phyloP scores from a whole-genome alignment of 1,140 invertebrate genomes.

The Ips typographus region DNA sequence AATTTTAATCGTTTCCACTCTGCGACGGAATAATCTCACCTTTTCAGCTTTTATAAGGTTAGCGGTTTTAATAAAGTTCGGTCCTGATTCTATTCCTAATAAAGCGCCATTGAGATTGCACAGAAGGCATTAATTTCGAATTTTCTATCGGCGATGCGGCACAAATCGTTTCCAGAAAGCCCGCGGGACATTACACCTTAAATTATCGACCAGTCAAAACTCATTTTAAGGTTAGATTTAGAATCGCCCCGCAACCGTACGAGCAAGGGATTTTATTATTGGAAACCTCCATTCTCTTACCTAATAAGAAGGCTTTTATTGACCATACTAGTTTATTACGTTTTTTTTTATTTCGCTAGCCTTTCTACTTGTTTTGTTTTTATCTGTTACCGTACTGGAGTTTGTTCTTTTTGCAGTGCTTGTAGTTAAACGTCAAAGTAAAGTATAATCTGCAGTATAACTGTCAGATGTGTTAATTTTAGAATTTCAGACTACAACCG shows the following conservation, averaged over 20 bases:
- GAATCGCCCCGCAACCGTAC: slow-evolving; percentile 6
- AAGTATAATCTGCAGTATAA: no score
- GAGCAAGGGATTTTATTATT: not conserved
- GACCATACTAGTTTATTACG: no score
- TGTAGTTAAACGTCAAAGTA: no score
- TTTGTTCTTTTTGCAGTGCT: no score
- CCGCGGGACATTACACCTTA: slow-evolving; percentile 32
- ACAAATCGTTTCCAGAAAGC: slow-evolving; percentile 28
- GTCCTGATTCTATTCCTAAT: slow-evolving; percentile 28
- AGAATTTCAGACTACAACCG: no score
- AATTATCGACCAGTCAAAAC: slow-evolving; percentile 32
- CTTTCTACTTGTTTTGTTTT: no score
- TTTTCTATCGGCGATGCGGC: slow-evolving; percentile 36
- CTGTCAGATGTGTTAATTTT: no score
- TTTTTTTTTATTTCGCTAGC: no score
- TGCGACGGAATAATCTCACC: not conserved
- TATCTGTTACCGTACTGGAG: no score
- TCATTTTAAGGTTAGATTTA: slow-evolving; percentile 27
- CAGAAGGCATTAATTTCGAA: slow-evolving; percentile 44
- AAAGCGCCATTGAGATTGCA: slow-evolving; percentile 40
- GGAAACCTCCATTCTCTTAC: not conserved
- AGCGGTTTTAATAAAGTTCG: not conserved
- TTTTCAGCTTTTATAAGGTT: no score
- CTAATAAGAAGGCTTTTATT: not conserved
- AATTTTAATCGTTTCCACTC: not conserved